Evolutionary conservation across 2,797 vertebrate genomes (phyloP), one percentile per base, ranked within the genome.

Genomic region (Tiaroga cobitis): DNA sequence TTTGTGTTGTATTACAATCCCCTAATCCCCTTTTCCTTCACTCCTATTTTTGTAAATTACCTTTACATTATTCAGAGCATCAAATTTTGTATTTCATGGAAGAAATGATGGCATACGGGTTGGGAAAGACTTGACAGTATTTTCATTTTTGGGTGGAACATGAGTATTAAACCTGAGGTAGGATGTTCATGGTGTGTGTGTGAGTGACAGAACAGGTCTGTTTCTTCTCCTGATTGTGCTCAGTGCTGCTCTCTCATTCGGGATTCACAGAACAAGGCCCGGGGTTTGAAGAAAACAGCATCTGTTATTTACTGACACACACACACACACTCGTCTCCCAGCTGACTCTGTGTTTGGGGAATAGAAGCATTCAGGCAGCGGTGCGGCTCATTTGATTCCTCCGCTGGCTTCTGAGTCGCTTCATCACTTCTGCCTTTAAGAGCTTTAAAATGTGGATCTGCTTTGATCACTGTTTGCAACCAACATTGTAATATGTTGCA

Each of bases 241-340:
- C 43, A 2, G 29, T 32, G 63, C 3, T 32, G 26, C 69, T 83
- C 87, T 86, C 87, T 87, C 84, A 70, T 88, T 82, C 85, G 41
- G 87, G 88, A 89, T 88, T 85, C 79, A 75, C 85, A 87, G 78
- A 90, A 86, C 72, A 74, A 88, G 88, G 89, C 34, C 83, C 84
- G 88, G 34, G 89, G 89, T 90, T 90, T 81, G 82, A 19, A 77
- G 69, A 74, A 77, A 68, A 90, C 86, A 89, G 88, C 91, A 89
- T 90, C 92, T 95, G 92, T 90, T 93, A 91, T 91, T 92, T 90
- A 92, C 92, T 92, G 93, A 94, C 93, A 93, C 88, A 56, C 51
- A 56, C 19, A 56, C 19, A 85, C 87, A 43, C 72, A 78, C 76
- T 68, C 70, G n/a, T 76, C 65, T 86, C 88, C 83, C 84, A 2